phyloP scores from a whole-genome alignment of 2,797 vertebrate species.

The Anableps anableps region DNA sequence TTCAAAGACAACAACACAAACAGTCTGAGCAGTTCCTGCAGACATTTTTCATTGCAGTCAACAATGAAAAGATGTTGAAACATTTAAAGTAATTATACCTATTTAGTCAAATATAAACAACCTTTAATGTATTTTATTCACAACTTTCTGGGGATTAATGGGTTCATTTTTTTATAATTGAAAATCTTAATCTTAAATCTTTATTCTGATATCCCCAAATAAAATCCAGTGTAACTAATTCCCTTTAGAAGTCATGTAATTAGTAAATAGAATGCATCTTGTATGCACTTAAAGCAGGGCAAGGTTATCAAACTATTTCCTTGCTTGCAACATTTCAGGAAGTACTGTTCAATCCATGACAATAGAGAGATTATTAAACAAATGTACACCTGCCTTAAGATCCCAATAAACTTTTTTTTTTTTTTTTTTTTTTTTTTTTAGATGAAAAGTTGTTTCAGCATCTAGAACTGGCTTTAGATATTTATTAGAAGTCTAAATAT shows the following conservation, averaged over 20 bases:
- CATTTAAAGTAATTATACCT: background rate
- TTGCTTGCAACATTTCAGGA: background rate
- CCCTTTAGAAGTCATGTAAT: background rate
- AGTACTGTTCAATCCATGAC: background rate
- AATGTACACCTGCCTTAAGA: background rate
- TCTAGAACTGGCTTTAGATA: background rate
- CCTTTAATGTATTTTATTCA: background rate
- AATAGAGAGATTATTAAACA: background rate
- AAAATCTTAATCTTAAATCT: no score
- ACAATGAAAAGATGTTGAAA: background rate
- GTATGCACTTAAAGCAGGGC: background rate
- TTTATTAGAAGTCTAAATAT: background rate
- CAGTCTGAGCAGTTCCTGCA: conserved; percentile 6
- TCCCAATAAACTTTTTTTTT: background rate
- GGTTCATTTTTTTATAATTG: background rate
- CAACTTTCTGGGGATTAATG: no score
- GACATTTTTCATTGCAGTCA: background rate
- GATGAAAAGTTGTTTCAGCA: no score
- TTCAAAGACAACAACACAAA: conserved; percentile 5
- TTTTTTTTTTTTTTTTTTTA: background rate
- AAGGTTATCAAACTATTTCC: background rate
- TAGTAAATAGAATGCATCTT: background rate
- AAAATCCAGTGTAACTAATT: background rate
- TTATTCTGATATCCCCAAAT: background rate
- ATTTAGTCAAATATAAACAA: background rate